A percentile compares a stretch with the other conserved stretches of the same genome.
phyloP scores from a whole-genome alignment of 1,140 invertebrate species.

The Apis dorsata region DNA sequence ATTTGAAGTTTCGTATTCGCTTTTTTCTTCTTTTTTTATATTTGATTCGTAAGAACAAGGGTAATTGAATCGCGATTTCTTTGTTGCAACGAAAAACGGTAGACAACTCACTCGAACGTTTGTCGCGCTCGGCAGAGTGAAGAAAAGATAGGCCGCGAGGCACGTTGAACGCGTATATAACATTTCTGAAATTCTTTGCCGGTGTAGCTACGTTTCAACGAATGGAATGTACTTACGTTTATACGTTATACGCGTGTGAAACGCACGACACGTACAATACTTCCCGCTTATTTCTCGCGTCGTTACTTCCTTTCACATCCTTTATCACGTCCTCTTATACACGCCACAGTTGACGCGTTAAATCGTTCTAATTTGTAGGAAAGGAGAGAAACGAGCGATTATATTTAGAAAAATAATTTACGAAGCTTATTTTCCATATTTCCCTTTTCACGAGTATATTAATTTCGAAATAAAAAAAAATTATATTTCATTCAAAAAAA shows the following conservation, averaged over 20 bases:
- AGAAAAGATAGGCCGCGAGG: constrained; percentile 5
- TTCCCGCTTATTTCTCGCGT: constrained; percentile 9
- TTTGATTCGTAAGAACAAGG: too few species aligned
- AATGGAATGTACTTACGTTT: not conserved
- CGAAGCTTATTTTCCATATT: not conserved
- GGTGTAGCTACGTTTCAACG: constrained; percentile 3
- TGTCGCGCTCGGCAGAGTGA: not conserved
- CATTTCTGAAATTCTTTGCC: constrained; percentile 25
- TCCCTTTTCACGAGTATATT: too few species aligned
- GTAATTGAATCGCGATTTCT: too few species aligned
- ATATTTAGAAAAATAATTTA: not conserved
- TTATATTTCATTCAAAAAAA: too few species aligned
- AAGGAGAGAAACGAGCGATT: not conserved
- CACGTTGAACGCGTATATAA: constrained; percentile 19
- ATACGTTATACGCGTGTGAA: not conserved
- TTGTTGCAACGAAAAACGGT: not conserved
- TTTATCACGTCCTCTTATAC: not conserved
- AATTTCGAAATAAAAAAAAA: too few species aligned
- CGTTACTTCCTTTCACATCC: constrained; percentile 23
- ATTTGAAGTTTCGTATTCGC: too few species aligned
- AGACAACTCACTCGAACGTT: not conserved
- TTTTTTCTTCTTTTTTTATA: too few species aligned
- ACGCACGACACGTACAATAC: not conserved
- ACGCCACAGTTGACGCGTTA: not conserved
- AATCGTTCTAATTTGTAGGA: not conserved